Percentiles rank a stretch among this genome's conserved stretches.
These are phyloP conservation scores for Mycetomoellerius zeteki DNA, from an alignment of 1,140 invertebrate genomes.

Conservation along the genomic window DNA sequence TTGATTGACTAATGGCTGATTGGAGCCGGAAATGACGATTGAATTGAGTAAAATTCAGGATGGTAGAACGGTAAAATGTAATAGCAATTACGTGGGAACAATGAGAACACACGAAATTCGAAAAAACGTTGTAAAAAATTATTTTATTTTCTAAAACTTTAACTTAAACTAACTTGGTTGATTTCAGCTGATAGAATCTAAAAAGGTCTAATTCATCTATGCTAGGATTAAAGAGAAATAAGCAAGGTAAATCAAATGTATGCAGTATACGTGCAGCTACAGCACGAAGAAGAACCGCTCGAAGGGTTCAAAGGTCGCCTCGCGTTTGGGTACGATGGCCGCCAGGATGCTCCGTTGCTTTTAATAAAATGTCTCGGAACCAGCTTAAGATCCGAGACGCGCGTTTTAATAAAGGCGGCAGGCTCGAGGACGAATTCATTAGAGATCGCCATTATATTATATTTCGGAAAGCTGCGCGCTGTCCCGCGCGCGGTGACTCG, in stretches of 20 bases:
- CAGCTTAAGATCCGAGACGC: constrained; percentile 58
- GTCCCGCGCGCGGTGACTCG: constrained; percentile 63
- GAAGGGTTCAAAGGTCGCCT: constrained; percentile 35
- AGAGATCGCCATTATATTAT: constrained; percentile 68
- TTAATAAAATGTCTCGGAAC: constrained; percentile 63
- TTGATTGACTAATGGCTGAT: constrained; percentile 57
- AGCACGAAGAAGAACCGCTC: constrained; percentile 12
- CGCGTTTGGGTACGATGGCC: constrained; percentile 42
- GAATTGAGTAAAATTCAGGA: constrained; percentile 45
- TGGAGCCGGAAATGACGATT: constrained; percentile 51
- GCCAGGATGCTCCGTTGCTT: constrained; percentile 51
- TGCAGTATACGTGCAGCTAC: not conserved
- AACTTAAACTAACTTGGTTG: not conserved
- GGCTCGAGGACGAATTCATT: constrained; percentile 67
- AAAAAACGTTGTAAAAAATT: constrained; percentile 22
- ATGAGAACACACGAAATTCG: constrained; percentile 29
- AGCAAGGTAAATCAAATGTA: constrained; percentile 8
- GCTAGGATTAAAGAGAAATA: not conserved
- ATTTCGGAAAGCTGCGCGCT: constrained; percentile 31
- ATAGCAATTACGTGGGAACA: constrained; percentile 22
- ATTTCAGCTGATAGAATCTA: not conserved
- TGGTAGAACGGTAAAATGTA: constrained; percentile 38
- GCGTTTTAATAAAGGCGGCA: constrained; percentile 64
- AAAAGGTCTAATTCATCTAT: not conserved
- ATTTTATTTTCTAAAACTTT: not conserved